These are phyloP conservation scores for Euwallacea fornicatus DNA, from an alignment of 1,140 invertebrate species.

Conservation along the genomic window DNA sequence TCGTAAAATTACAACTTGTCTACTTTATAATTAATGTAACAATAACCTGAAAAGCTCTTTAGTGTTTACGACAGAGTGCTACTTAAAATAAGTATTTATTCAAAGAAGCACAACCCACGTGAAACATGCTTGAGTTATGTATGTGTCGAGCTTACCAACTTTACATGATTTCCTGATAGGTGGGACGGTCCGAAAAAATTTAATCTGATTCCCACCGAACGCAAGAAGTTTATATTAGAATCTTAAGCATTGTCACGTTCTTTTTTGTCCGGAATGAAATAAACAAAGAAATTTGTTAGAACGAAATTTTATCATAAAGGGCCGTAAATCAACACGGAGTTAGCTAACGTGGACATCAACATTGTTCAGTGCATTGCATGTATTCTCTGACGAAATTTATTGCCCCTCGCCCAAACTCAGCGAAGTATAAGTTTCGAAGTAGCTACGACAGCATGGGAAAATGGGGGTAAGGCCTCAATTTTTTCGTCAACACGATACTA, in stretches of 20 bases:
- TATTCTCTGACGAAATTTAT: conserved; percentile 33
- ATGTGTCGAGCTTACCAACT: too few species aligned
- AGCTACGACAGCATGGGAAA: not conserved
- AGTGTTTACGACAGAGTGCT: too few species aligned
- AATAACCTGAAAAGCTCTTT: not conserved
- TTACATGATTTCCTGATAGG: too few species aligned
- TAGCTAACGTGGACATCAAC: conserved; percentile 32
- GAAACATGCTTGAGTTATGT: too few species aligned
- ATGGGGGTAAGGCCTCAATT: too few species aligned
- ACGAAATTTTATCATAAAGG: conserved; percentile 36
- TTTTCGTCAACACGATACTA: too few species aligned
- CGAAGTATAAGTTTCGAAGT: conserved; percentile 21
- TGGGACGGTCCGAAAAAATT: too few species aligned
- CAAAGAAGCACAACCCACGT: too few species aligned
- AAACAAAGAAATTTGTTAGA: conserved; percentile 31
- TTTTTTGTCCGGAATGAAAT: not conserved
- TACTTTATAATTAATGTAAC: conserved; percentile 2
- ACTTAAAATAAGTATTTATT: too few species aligned
- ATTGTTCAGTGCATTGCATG: conserved; percentile 35
- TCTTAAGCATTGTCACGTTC: not conserved
- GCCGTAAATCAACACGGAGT: conserved; percentile 34
- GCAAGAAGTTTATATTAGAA: not conserved
- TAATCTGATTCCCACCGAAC: too few species aligned
- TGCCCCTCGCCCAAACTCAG: conserved; percentile 17
- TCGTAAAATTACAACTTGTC: conserved; percentile 5